Evolutionary conservation across 2,797 vertebrate genomes (phyloP), one percentile per base, ranked within the genome.

Genomic region (Threskiornis aethiopicus): DNA sequence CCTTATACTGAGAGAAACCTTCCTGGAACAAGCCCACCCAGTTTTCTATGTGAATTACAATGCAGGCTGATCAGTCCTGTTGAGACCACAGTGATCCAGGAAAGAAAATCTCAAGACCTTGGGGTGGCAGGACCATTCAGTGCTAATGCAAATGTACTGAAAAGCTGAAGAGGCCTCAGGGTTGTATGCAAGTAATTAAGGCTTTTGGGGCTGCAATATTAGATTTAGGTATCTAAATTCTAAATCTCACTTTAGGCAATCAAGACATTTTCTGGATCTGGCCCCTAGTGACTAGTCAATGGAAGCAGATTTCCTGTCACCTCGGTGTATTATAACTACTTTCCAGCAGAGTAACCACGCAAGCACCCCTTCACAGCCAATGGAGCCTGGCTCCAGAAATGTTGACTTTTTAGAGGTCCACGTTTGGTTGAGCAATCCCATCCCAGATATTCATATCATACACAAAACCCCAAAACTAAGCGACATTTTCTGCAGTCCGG

Each of bases 271-370:
- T 86, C 65, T 90, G 65, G 24, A 58, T 62, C 9, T 62, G n/a
- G 47, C 4, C 85, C 35, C 76, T 37, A 19, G 59, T 58, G 83
- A 66, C 44, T 29, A 77, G 54, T 65, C 84, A 96, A 67, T 19
- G 72, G 49, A 91, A 92, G 66, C 4, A 84, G 39, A 76, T 84
- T 93, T 91, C 76, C 83, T 90, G 59, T 67, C 7, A 11, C 64
- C 35, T 42, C 54, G 35, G 16, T 2, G 3, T 51, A 6, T 33
- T 84, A 84, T 80, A 83, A 83, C 64, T 61, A 55, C 72, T 62
- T 78, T 90, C 41, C 62, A 88, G 42, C 1, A 1, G 33, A 71
- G 19, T 37, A 92, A 73, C 55, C 55, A 86, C 29, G 1, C 2
- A 1, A 82, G 64, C 3, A 3, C 70, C 47, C 58, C n/a, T 58